Evolutionary conservation across 2,113 vertebrate genomes (phyloP).

Genomic region (Ancistrus triradiatus): DNA sequence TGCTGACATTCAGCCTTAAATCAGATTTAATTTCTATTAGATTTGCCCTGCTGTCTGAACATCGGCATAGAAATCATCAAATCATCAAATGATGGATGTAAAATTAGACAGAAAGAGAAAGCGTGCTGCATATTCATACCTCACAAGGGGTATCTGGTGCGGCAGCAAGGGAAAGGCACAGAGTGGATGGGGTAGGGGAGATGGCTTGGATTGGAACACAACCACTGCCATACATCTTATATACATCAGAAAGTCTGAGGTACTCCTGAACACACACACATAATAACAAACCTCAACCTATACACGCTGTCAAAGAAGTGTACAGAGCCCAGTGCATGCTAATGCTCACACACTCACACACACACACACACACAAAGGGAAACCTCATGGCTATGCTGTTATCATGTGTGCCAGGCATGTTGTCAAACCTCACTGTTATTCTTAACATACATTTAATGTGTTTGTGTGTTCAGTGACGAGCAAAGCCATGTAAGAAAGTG

Average conservation of each 20-base stretch:
- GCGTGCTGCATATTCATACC: conserved; percentile 57
- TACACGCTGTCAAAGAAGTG: not conserved
- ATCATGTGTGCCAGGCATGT: too few relatives aligned
- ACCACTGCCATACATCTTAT: conserved; percentile 78
- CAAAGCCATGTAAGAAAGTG: too few relatives aligned
- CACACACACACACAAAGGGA: conserved; percentile 15
- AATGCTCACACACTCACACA: conserved; percentile 14
- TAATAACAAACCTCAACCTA: conserved; percentile 8
- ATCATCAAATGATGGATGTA: too few relatives aligned
- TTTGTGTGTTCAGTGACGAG: too few relatives aligned
- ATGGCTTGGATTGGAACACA: conserved; percentile 60
- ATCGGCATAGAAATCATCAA: too few relatives aligned
- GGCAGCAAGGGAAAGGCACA: conserved; percentile 60
- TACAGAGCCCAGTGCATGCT: conserved; percentile 1
- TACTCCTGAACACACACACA: conserved; percentile 73
- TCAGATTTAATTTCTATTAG: too few relatives aligned
- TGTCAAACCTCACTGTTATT: too few relatives aligned
- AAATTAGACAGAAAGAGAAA: conserved; percentile 14
- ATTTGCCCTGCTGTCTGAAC: too few relatives aligned
- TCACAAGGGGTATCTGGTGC: conserved; percentile 60
- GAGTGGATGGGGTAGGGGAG: conserved; percentile 54
- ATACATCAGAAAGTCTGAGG: conserved; percentile 84
- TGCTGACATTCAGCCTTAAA: too few relatives aligned
- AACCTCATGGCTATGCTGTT: too few relatives aligned
- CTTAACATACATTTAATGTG: too few relatives aligned